These are phyloP conservation scores for Zapus hudsonius DNA, from an alignment of 2,113 vertebrate genomes.

Conservation along the genomic window DNA sequence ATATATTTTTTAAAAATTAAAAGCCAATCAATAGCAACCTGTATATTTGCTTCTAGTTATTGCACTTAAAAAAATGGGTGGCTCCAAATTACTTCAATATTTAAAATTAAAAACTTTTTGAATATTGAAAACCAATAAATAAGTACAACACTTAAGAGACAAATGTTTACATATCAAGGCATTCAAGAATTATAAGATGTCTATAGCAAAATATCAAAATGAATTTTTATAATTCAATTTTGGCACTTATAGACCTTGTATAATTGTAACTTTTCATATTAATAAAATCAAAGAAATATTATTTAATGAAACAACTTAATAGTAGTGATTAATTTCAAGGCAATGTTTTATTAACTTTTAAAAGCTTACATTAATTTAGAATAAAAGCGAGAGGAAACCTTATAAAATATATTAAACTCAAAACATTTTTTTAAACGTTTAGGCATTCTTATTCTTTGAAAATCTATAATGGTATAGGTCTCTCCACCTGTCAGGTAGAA, in stretches of 20 bases:
- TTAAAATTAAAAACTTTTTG: slow-evolving; percentile 56
- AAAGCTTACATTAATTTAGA: not conserved
- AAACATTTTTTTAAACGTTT: not conserved
- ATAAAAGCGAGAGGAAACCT: slow-evolving; percentile 5
- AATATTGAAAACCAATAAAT: slow-evolving; percentile 17
- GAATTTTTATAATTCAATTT: slow-evolving; percentile 52
- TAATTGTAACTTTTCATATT: slow-evolving; percentile 53
- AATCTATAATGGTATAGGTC: not conserved
- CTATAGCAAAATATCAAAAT: slow-evolving; percentile 58
- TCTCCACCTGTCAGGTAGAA: not conserved
- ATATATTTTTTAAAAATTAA: not conserved
- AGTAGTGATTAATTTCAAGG: not conserved
- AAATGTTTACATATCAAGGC: slow-evolving; percentile 29
- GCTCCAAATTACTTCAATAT: slow-evolving; percentile 44
- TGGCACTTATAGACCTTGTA: not conserved
- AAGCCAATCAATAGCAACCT: not conserved
- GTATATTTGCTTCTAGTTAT: not conserved
- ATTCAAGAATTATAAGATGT: slow-evolving; percentile 26
- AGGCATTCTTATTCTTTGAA: not conserved
- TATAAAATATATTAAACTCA: not conserved
- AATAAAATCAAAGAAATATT: slow-evolving; percentile 34
- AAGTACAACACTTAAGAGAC: slow-evolving; percentile 36
- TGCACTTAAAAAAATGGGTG: slow-evolving; percentile 35
- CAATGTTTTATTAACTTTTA: slow-evolving; percentile 40
- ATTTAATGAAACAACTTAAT: slow-evolving; percentile 7